These are phyloP conservation scores for Rotaria socialis DNA, from an alignment of 2,888 invertebrate genomes.

Conservation along the genomic window DNA sequence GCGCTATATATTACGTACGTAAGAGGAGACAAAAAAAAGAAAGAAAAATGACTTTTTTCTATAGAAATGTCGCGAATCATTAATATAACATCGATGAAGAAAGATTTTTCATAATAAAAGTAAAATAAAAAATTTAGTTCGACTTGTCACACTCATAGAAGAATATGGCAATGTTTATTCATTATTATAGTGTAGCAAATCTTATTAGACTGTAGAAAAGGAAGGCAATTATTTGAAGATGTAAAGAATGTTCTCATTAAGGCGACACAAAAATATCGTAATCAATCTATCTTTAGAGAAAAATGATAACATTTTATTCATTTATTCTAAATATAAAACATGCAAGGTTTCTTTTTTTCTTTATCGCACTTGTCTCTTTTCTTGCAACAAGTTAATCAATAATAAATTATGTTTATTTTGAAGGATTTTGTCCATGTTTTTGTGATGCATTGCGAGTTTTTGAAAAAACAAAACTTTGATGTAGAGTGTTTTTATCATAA, in stretches of 20 bases:
- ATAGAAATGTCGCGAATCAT: neutral
- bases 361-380: neutral
- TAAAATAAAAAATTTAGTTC: too few relatives aligned
- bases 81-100: neutral
- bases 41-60: neutral
- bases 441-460: neutral
- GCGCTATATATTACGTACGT: neutral
- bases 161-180: neutral
- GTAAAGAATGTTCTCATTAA: neutral
- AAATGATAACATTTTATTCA: neutral
- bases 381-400: neutral
- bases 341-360: neutral
- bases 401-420: neutral
- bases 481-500: neutral
- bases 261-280: neutral
- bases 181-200: neutral
- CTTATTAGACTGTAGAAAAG: neutral
- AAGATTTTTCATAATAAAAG: neutral
- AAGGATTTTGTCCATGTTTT: neutral
- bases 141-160: neutral
- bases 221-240: neutral
- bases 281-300: neutral
- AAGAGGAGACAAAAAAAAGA: neutral
- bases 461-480: constrained; percentile 35
- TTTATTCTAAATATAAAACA: neutral